Base-by-base conservation (phyloP, 2,888 invertebrate species). In the Nephrocerus scutellatus region DNA sequence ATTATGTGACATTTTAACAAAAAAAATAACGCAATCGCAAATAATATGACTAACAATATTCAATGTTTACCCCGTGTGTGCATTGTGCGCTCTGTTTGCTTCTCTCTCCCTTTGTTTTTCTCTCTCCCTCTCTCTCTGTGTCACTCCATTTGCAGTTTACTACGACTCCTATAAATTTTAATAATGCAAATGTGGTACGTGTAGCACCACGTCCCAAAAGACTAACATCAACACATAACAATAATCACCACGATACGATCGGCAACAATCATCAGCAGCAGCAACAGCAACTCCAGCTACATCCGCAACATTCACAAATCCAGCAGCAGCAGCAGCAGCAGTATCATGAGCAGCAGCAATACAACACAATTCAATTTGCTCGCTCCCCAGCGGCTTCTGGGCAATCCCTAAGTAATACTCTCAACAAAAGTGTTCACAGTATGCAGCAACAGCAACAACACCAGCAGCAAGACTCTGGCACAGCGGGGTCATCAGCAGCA, bases 171-270 rank as follows among this genome's bases (percentile, higher is more conserved):
- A 74, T 72, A 73, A 57, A 70, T 74, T 63, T 74, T 73, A 63
- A 69, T 73, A 63, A 74, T 80, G 72, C 55, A 72, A 68, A 73
- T 76, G 52, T 67, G 75, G 50, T 63, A 57, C 66, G 63, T 61
- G 59, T 63, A 57, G 62, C 63, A 48, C 66, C 68, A 60, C 63
- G 63, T 57, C 62, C 63, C 57, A 66, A 66, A 61, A 56, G 63
- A 63, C 59, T 63, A 48, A 48, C 46, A 36, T 28, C 48, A 39
- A 41, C 43, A 42, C 47, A 49, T 49, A 48, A 49, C 41, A 49
- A 40, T 38, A 41, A 48, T 25, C 51, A 43, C 32, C 49, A 51
- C 36, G 36, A 32, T 24, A 40, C 19, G 39, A 43, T 21, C 43
- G 44, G 41, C 22, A 41, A 44, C 43, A 41, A 55, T 61, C 60